A percentile compares a stretch with the other conserved stretches of the same genome.
phyloP scores from a whole-genome alignment of 2,888 invertebrate genomes.

The Netelia virgata region DNA sequence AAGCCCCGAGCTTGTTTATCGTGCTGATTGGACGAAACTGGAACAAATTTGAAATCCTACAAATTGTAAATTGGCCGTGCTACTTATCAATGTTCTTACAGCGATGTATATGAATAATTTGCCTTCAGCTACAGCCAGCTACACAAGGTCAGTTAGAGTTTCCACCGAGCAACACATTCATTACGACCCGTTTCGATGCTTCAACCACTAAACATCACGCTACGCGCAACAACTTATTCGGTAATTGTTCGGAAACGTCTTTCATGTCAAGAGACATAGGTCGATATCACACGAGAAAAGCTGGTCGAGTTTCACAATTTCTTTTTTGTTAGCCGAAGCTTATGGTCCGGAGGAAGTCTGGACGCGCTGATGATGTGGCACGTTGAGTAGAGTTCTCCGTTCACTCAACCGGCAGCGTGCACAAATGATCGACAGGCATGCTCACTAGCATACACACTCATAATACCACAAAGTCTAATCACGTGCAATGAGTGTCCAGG shows the following conservation, averaged over 20 bases:
- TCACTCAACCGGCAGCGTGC: slow-evolving; percentile 54
- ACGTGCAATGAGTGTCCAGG: slow-evolving; percentile 64
- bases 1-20: neutral
- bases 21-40: neutral
- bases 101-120: neutral
- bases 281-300: slow-evolving; percentile 31
- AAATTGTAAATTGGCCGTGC: neutral
- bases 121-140: neutral
- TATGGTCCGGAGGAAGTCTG: slow-evolving; percentile 34
- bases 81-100: neutral
- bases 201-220: neutral
- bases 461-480: slow-evolving; percentile 52
- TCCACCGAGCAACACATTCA: slow-evolving; percentile 11
- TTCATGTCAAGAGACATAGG: slow-evolving; percentile 48
- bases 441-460: slow-evolving; percentile 36
- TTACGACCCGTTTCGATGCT: slow-evolving; percentile 28
- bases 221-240: slow-evolving; percentile 59
- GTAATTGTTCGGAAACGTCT: slow-evolving; percentile 56
- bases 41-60: neutral
- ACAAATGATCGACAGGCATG: slow-evolving; percentile 64
- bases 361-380: slow-evolving; percentile 54
- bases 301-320: slow-evolving; percentile 36
- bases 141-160: slow-evolving; percentile 1
- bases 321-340: slow-evolving; percentile 47
- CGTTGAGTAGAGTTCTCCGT: slow-evolving; percentile 51